phyloP scores from a whole-genome alignment of 2,888 invertebrate species.

The Unio pictorum region DNA sequence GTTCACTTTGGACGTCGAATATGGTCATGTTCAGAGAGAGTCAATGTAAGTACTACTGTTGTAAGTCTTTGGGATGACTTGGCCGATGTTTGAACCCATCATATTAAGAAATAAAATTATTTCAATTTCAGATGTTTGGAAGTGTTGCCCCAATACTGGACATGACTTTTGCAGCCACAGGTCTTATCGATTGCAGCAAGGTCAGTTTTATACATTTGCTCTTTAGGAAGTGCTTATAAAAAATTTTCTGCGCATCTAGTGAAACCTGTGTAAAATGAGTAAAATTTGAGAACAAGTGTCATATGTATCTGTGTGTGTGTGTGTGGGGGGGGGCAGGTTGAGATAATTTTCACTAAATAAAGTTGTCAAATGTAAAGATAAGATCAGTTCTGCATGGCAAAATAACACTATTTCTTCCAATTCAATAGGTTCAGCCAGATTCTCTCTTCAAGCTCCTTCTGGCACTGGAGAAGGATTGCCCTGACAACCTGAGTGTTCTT shows the following conservation, averaged over 20 bases:
- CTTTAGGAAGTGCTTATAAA: too few relatives aligned
- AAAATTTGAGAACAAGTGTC: too few relatives aligned
- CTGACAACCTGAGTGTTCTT: conserved; percentile 74
- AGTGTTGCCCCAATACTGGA: conserved; percentile 97
- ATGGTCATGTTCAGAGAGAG: too few relatives aligned
- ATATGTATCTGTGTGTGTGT: too few relatives aligned
- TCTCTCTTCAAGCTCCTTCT: conserved; percentile 88
- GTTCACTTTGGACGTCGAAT: too few relatives aligned
- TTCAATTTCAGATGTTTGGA: conserved; percentile 86
- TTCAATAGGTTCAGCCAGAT: conserved; percentile 58
- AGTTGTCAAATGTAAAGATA: neutral
- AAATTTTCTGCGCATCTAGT: too few relatives aligned
- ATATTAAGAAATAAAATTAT: conserved; percentile 2
- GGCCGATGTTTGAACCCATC: too few relatives aligned
- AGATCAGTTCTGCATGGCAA: neutral
- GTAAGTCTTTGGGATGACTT: too few relatives aligned
- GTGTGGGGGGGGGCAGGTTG: too few relatives aligned
- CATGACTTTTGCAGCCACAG: conserved; percentile 71
- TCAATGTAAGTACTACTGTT: too few relatives aligned
- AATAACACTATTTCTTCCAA: neutral
- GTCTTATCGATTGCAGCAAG: conserved; percentile 61
- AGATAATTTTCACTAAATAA: too few relatives aligned
- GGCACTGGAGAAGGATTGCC: conserved; percentile 84
- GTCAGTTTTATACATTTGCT: conserved; percentile 25
- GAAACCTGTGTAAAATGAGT: too few relatives aligned